Conservation (phyloP, 2,888 invertebrate genomes). For the Caenorhabditis uteleia region DNA sequence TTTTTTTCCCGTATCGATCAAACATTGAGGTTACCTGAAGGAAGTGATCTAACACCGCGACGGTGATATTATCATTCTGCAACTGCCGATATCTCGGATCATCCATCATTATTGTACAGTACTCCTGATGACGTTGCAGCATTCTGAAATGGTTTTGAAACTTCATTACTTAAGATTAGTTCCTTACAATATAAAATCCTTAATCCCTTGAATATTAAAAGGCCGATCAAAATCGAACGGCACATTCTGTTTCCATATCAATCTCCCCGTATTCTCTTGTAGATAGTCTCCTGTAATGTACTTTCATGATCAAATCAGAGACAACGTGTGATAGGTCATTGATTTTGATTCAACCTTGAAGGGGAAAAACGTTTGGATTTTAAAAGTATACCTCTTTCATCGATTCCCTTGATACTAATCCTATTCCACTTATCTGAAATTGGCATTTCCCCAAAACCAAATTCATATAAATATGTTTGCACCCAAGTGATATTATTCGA, state of each 20-base stretch:
- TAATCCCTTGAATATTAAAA: constrained; percentile 56
- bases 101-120: constrained; percentile 54
- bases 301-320: not conserved
- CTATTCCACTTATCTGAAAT: constrained; percentile 53
- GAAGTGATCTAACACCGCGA: constrained; percentile 64
- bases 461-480: constrained; percentile 62
- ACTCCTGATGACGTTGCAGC: constrained; percentile 55
- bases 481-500: constrained; percentile 58
- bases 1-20: constrained; percentile 4
- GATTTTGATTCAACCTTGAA: no score
- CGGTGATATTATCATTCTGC: constrained; percentile 36
- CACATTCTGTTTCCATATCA: constrained; percentile 55
- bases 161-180: not conserved
- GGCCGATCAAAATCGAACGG: constrained; percentile 56
- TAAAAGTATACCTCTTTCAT: constrained; percentile 35
- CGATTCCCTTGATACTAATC: constrained; percentile 44
- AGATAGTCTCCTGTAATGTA: constrained; percentile 32
- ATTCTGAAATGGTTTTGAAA: constrained; percentile 37
- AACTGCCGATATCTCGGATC: constrained; percentile 43
- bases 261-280: constrained; percentile 42
- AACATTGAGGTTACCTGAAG: constrained; percentile 48
- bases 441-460: constrained; percentile 55
- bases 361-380: not conserved
- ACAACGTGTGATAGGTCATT: not conserved
- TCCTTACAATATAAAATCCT: constrained; percentile 49